Conservation (phyloP, 2,113 vertebrate genomes). For the Oreotrochilus melanogaster region DNA sequence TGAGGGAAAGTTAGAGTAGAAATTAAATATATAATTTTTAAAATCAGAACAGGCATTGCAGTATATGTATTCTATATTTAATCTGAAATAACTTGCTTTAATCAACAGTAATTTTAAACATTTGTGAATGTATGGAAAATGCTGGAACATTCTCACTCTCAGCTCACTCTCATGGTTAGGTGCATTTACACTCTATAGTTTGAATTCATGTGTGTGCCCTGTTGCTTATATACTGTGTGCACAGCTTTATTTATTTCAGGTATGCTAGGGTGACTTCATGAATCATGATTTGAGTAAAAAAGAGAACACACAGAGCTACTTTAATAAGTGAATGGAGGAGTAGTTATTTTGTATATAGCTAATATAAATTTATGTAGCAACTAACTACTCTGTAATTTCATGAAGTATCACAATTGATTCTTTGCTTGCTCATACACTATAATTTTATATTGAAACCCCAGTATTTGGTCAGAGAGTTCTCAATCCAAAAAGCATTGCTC, state of each 20-base stretch:
- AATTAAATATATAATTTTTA: background rate
- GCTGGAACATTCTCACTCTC: background rate
- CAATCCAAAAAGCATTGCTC: background rate
- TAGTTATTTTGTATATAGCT: background rate
- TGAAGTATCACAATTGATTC: background rate
- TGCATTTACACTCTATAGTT: background rate
- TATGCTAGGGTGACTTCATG: background rate
- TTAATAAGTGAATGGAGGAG: background rate
- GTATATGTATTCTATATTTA: background rate
- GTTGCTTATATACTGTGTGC: background rate
- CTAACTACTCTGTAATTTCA: background rate
- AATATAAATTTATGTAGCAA: background rate
- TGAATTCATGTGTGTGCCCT: background rate
- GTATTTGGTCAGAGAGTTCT: background rate
- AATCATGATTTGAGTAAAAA: background rate
- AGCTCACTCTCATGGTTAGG: background rate
- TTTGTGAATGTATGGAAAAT: background rate
- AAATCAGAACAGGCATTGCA: background rate
- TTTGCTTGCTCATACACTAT: background rate
- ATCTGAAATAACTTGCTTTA: background rate
- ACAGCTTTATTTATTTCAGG: background rate
- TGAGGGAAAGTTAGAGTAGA: background rate
- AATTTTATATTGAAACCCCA: slow-evolving; percentile 7
- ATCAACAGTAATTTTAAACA: background rate
- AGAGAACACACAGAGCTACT: background rate